These are phyloP conservation scores for Drosophila falleni DNA, from an alignment of 2,888 invertebrate genomes.

Conservation along the genomic window DNA sequence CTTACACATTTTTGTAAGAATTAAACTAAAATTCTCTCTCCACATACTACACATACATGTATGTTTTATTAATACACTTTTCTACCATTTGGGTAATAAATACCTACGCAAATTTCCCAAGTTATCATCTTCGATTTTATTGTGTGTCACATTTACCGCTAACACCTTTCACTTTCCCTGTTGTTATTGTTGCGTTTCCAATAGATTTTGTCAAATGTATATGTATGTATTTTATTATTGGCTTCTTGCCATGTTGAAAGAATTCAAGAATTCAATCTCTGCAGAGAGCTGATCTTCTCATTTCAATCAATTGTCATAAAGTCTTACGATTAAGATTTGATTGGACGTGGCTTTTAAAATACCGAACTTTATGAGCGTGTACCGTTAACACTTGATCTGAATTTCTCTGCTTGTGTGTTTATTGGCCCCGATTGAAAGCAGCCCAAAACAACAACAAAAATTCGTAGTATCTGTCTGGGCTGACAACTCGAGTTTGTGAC, in stretches of 20 bases:
- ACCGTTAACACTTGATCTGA: constrained; percentile 37
- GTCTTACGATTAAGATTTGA: neutral
- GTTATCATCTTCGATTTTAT: neutral
- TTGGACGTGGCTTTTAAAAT: constrained; percentile 14
- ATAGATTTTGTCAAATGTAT: constrained; percentile 2
- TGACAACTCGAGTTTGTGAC: constrained; percentile 17
- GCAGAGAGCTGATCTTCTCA: neutral
- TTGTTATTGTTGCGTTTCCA: constrained; percentile 28
- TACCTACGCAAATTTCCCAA: constrained; percentile 5
- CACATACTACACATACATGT: neutral
- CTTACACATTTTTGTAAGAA: neutral
- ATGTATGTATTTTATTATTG: constrained; percentile 9
- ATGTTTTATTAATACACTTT: neutral
- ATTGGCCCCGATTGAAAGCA: constrained; percentile 45
- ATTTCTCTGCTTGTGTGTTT: constrained; percentile 33
- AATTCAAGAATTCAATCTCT: constrained; percentile 33
- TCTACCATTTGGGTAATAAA: neutral
- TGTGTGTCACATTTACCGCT: constrained; percentile 47
- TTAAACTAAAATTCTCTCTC: neutral
- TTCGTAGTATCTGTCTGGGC: constrained; percentile 4
- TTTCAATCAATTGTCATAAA: constrained; percentile 15
- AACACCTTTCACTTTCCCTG: constrained; percentile 69
- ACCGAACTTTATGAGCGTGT: constrained; percentile 38
- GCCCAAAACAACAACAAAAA: constrained; percentile 5
- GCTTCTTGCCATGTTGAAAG: constrained; percentile 1